Evolutionary conservation across 2,888 invertebrate species (phyloP), one percentile per base, ranked within the genome.

Genomic region (Drosophila paramelanica): DNA sequence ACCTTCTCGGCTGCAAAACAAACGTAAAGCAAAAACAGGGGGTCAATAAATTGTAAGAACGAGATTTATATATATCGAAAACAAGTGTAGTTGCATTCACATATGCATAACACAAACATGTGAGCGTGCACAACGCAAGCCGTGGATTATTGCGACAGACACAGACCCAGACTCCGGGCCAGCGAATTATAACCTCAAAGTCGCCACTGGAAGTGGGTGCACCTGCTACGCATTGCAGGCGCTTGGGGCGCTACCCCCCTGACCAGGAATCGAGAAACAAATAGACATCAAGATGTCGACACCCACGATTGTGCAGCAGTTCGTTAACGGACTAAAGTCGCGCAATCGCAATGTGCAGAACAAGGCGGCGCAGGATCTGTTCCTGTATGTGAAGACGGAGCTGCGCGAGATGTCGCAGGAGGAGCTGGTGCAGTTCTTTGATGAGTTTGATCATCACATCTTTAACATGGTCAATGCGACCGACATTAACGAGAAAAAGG

Each of bases 401-500:
- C 92, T 98, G 51, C 94, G 97, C 6, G 98, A 98, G 93, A 96
- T 97, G 81, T 96, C 97, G 1, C 95, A 96, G 66, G 98, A 98
- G 90, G 98, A 98, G 90, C 95, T 98, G 75, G 96, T 96, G 25
- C 94, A 95, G 68, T 98, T 99, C 91, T 96, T 98, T 92, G 98
- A 99, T 91, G 97, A 97, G 79, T 98, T 98, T 91, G 98, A 98
- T 91, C 97, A 97, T 90, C 97, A 98, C 90, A 98, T 99, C 77
- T 97, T 97, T 91, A 97, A 98, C 92, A 98, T 99, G 98, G 97
- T 98, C 3, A 97, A 97, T 13, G 97, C 97, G 81, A 95, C 96
- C 47, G 98, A 99, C 91, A 95, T 96, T 38, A 97, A 97, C 92
- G 98, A 98, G 91, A 97, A 97, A 90, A 98, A 98, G 93, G 98